phyloP scores from a whole-genome alignment of 2,888 invertebrate genomes.

The Apamea anceps region DNA sequence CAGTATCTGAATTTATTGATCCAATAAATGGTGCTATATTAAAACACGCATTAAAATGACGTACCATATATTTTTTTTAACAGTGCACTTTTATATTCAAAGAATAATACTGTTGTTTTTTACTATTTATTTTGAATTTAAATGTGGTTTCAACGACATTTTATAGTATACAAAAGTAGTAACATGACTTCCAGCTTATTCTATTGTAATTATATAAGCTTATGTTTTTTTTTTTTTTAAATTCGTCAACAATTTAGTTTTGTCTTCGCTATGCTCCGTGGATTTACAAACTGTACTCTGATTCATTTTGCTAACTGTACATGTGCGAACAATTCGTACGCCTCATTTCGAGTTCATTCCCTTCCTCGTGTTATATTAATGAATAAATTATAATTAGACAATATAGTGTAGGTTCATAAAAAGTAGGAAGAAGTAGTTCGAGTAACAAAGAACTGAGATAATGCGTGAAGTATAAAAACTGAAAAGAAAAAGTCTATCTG shows the following conservation, averaged over 20 bases:
- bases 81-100: not conserved
- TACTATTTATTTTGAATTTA: not conserved
- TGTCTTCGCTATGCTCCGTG: slow-evolving; percentile 60
- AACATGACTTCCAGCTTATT: not conserved
- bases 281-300: slow-evolving; percentile 60
- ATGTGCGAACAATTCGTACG: slow-evolving; percentile 53
- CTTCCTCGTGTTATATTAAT: slow-evolving; percentile 37
- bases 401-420: not conserved
- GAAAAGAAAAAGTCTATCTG: not conserved
- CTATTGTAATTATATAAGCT: not conserved
- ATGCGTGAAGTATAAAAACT: not conserved
- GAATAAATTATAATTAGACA: slow-evolving; percentile 16
- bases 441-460: slow-evolving; percentile 6
- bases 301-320: slow-evolving; percentile 64
- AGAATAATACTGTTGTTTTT: not conserved
- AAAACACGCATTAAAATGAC: not conserved
- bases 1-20: not conserved
- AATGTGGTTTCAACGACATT: not conserved
- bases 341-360: slow-evolving; percentile 53
- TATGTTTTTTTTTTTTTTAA: slow-evolving; percentile 8
- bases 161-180: not conserved
- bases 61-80: not conserved
- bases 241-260: slow-evolving; percentile 51
- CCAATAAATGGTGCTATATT: not conserved
- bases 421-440: not conserved